Percentiles rank a stretch among this genome's conserved stretches.
These are phyloP conservation scores for Coryphaenoides rupestris DNA, from an alignment of 2,113 vertebrate genomes.

Conservation along the genomic window DNA sequence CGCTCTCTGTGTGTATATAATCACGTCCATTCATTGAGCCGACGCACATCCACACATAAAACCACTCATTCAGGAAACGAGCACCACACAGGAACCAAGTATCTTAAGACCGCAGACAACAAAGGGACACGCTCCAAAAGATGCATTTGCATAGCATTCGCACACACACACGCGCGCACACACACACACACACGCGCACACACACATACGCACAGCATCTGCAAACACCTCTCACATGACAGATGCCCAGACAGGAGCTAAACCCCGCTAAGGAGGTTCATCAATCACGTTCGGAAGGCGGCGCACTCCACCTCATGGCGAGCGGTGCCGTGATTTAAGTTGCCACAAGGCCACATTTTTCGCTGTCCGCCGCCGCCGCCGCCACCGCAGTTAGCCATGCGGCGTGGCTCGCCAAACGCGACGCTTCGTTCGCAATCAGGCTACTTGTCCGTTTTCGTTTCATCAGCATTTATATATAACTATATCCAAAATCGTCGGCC, in stretches of 20 bases:
- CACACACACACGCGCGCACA: slow-evolving; percentile 1
- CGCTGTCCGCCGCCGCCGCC: slow-evolving; percentile 29
- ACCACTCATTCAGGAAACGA: not conserved
- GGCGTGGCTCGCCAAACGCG: slow-evolving; percentile 5
- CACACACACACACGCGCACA: not conserved
- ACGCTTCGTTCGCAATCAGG: too few species aligned
- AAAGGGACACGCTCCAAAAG: not conserved
- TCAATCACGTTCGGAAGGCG: slow-evolving; percentile 15
- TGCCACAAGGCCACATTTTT: slow-evolving; percentile 25
- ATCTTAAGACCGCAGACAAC: not conserved
- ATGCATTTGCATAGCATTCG: slow-evolving; percentile 3
- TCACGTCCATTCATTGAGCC: not conserved
- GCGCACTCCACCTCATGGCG: slow-evolving; percentile 21
- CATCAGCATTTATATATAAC: too few species aligned
- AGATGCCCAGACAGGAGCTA: slow-evolving; percentile 7
- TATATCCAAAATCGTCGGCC: too few species aligned
- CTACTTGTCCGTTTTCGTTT: too few species aligned
- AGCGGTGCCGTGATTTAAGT: slow-evolving; percentile 27
- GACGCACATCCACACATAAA: slow-evolving; percentile 1
- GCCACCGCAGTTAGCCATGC: slow-evolving; percentile 25
- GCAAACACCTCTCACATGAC: not conserved
- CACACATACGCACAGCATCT: slow-evolving; percentile 2
- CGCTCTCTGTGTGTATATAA: slow-evolving; percentile 17
- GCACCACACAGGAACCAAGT: not conserved
- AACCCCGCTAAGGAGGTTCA: not conserved